phyloP scores from a whole-genome alignment of 2,113 vertebrate genomes.

The Caranx ignobilis region DNA sequence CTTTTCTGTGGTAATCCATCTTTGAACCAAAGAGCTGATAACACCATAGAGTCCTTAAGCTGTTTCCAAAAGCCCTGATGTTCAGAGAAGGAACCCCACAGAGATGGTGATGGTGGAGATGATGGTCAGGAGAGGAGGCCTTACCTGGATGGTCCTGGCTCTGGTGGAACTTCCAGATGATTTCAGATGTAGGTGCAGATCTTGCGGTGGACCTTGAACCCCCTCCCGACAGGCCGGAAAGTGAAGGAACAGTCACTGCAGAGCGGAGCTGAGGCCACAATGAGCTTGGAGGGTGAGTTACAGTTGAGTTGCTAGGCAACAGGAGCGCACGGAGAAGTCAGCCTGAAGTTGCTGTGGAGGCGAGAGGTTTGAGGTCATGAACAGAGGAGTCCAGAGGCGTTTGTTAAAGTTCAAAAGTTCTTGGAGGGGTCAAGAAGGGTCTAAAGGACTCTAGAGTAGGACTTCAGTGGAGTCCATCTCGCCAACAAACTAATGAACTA shows the following conservation, averaged over 20 bases:
- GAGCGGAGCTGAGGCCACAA: background rate
- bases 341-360: background rate
- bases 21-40: background rate
- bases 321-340: background rate
- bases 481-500: too few species aligned
- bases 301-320: conserved; percentile 18
- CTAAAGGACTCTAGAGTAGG: too few species aligned
- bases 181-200: too few species aligned
- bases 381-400: background rate
- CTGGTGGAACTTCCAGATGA: too few species aligned
- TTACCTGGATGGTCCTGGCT: background rate
- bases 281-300: background rate
- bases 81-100: background rate
- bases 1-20: background rate
- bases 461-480: too few species aligned
- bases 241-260: background rate
- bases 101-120: background rate
- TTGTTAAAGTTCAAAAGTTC: too few species aligned
- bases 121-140: background rate
- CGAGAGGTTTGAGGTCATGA: background rate
- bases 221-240: background rate
- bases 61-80: background rate
- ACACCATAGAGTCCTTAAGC: background rate
- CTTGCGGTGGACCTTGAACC: background rate
- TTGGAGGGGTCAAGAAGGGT: too few species aligned